These are phyloP conservation scores for Choristoneura fumiferana DNA, from an alignment of 1,140 invertebrate genomes.

Conservation along the genomic window DNA sequence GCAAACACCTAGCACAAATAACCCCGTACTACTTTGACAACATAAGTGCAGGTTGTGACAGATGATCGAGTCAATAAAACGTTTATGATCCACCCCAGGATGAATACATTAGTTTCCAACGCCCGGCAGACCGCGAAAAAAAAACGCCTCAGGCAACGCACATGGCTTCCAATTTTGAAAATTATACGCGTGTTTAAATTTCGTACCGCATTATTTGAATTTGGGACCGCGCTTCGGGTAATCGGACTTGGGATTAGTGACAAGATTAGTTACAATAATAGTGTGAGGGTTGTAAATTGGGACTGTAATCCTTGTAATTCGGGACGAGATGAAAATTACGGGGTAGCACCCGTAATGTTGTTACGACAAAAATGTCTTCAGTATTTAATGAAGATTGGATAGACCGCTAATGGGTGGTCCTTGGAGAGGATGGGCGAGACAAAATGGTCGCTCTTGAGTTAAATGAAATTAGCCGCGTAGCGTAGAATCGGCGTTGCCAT, in stretches of 20 bases:
- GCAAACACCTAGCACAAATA: no score
- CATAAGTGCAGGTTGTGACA: constrained; percentile 14
- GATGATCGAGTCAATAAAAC: constrained; percentile 58
- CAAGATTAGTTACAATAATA: constrained; percentile 71
- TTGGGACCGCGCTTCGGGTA: constrained; percentile 45
- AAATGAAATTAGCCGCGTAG: no score
- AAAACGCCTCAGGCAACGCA: constrained; percentile 52
- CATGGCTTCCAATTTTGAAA: constrained; percentile 59
- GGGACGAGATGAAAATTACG: constrained; percentile 50
- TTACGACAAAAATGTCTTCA: constrained; percentile 11
- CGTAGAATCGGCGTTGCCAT: no score
- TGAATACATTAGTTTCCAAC: constrained; percentile 46
- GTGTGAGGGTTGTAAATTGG: constrained; percentile 38
- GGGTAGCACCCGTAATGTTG: constrained; percentile 28
- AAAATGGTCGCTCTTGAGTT: no score
- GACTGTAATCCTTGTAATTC: constrained; percentile 46
- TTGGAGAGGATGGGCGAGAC: constrained; percentile 4
- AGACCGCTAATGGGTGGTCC: neutral
- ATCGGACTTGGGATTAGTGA: constrained; percentile 67
- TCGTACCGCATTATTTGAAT: constrained; percentile 63
- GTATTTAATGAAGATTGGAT: constrained; percentile 14
- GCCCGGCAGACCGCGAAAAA: constrained; percentile 44
- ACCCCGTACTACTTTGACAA: neutral
- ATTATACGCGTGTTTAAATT: constrained; percentile 73
- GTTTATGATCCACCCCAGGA: constrained; percentile 56